Conservation (phyloP, 2,888 invertebrate genomes). For the Clostera curtula region DNA sequence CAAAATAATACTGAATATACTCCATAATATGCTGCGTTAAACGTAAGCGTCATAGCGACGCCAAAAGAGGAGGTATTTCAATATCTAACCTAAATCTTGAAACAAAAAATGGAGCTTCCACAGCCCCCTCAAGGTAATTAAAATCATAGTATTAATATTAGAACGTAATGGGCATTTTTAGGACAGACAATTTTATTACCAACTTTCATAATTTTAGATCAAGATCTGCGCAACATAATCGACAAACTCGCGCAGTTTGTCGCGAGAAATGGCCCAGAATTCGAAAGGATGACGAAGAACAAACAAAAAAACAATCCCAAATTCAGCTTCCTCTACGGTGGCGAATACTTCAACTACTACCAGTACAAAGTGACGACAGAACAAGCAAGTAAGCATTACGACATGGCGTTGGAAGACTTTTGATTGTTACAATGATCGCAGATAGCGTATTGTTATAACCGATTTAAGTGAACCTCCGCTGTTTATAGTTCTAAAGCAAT, state of each 20-base stretch:
- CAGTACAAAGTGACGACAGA: slow-evolving; percentile 96
- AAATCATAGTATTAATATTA: too few species aligned
- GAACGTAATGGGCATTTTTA: too few species aligned
- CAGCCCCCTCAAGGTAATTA: slow-evolving; percentile 77
- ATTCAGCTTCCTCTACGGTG: slow-evolving; percentile 97
- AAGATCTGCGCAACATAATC: slow-evolving; percentile 96
- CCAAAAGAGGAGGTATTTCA: slow-evolving; percentile 5
- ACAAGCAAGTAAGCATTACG: slow-evolving; percentile 88
- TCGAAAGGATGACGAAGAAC: slow-evolving; percentile 98
- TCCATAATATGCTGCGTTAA: slow-evolving; percentile 9
- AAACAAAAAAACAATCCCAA: slow-evolving; percentile 98
- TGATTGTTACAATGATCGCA: slow-evolving; percentile 52
- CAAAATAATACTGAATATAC: slow-evolving; percentile 5
- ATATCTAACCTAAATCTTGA: slow-evolving; percentile 39
- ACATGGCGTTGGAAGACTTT: slow-evolving; percentile 35
- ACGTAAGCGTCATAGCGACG: slow-evolving; percentile 4
- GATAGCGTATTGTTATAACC: slow-evolving; percentile 59
- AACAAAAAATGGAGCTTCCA: slow-evolving; percentile 63
- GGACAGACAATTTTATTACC: too few species aligned
- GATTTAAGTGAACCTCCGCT: slow-evolving; percentile 71
- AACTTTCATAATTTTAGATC: slow-evolving; percentile 80
- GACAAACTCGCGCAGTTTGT: slow-evolving; percentile 99
- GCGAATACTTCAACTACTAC: slow-evolving; percentile 96
- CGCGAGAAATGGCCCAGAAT: slow-evolving; percentile 99
- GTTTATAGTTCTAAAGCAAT: slow-evolving; percentile 86